Percentiles rank a stretch among this genome's conserved stretches.
phyloP scores from a whole-genome alignment of 1,140 invertebrate genomes.

The Drosophila kikkawai region DNA sequence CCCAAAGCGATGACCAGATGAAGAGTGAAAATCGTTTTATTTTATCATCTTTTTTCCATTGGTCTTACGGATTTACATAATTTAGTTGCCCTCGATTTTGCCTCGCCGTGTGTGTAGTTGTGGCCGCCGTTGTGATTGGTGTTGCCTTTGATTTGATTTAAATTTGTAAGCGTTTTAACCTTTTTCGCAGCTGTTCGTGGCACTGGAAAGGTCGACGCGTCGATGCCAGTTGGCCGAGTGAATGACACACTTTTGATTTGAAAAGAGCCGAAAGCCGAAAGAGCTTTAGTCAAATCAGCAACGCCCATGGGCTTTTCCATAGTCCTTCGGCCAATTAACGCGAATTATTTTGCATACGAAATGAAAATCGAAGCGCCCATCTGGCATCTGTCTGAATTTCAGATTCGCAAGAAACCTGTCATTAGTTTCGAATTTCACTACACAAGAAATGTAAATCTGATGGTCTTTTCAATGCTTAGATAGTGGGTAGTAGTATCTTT shows the following conservation, averaged over 20 bases:
- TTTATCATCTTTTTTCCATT: conserved; percentile 48
- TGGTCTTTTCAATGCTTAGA: background rate
- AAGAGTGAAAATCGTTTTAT: conserved; percentile 78
- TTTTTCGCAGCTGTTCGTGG: conserved; percentile 34
- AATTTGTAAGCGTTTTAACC: conserved; percentile 59
- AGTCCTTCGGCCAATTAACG: conserved; percentile 55
- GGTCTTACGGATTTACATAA: conserved; percentile 74
- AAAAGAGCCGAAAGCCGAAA: conserved; percentile 26
- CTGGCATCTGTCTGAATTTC: conserved; percentile 5
- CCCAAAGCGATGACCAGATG: conserved; percentile 54
- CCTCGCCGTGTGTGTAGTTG: conserved; percentile 21
- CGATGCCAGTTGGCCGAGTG: conserved; percentile 38
- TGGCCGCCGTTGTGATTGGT: conserved; percentile 33
- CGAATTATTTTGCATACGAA: conserved; percentile 57
- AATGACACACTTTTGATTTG: conserved; percentile 54
- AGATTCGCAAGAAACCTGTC: conserved; percentile 1
- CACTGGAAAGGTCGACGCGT: conserved; percentile 43
- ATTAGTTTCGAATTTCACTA: background rate
- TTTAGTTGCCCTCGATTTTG: conserved; percentile 77
- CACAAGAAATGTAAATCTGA: background rate
- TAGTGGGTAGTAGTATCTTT: background rate
- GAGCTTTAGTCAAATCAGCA: conserved; percentile 19
- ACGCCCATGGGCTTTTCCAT: conserved; percentile 42
- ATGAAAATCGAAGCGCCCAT: conserved; percentile 12
- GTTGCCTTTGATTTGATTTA: conserved; percentile 52